Evolutionary conservation across 2,888 invertebrate species (phyloP).

Genomic region (Epinotia brunnichana): DNA sequence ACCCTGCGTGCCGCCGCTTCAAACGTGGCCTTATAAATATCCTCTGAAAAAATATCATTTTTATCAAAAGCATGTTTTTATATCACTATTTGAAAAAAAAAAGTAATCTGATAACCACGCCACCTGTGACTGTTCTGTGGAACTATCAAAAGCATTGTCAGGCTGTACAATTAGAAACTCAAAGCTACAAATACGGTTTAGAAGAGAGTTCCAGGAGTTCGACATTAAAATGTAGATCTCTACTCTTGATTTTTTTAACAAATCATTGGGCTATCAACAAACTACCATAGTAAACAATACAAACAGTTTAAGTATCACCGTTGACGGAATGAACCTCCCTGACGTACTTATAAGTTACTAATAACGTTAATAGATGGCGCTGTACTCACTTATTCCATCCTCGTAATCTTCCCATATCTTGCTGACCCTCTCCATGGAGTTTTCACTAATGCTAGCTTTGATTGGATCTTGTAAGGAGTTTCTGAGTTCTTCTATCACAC

Average conservation of each 20-base stretch:
- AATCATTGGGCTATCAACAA: background rate
- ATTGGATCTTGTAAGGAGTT: constrained; percentile 63
- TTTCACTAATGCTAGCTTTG: constrained; percentile 61
- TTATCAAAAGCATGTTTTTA: background rate
- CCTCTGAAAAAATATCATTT: constrained; percentile 60
- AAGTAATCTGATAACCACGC: no score
- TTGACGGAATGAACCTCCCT: background rate
- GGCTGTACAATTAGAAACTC: background rate
- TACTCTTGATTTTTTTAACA: background rate
- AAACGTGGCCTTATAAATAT: constrained; percentile 65
- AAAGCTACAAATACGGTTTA: no score
- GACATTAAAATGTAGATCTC: background rate
- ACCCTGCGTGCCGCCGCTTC: constrained; percentile 55
- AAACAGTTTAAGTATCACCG: no score
- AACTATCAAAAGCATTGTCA: background rate
- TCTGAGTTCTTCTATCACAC: constrained; percentile 64
- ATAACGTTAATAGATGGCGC: constrained; percentile 10
- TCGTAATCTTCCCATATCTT: constrained; percentile 75
- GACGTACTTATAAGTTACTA: constrained; percentile 1
- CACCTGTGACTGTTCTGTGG: background rate
- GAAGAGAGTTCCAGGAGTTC: background rate
- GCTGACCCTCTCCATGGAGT: constrained; percentile 67
- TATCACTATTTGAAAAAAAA: no score
- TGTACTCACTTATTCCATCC: constrained; percentile 71
- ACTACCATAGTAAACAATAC: background rate